These are phyloP conservation scores for Mastacembelus armatus DNA, from an alignment of 2,797 vertebrate species.

Conservation along the genomic window DNA sequence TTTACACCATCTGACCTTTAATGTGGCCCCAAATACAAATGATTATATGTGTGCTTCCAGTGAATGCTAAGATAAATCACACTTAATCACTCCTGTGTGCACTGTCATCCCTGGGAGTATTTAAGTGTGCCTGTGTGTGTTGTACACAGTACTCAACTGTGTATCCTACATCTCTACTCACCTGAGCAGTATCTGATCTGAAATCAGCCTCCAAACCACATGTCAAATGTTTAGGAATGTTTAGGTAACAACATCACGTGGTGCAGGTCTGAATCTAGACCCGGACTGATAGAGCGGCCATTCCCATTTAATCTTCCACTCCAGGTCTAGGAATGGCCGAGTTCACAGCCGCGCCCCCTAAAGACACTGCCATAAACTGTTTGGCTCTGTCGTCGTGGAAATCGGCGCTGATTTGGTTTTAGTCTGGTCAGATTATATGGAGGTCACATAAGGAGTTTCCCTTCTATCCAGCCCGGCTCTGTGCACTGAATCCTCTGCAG, in stretches of 20 bases:
- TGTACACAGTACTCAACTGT: too few relatives aligned
- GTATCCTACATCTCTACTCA: not conserved
- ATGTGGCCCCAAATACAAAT: not conserved
- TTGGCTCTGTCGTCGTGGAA: constrained; percentile 6
- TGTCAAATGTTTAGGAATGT: constrained; percentile 69
- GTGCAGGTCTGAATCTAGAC: constrained; percentile 42
- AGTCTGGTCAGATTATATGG: not conserved
- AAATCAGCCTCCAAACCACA: constrained; percentile 41
- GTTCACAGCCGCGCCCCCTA: not conserved
- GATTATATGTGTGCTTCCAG: too few relatives aligned
- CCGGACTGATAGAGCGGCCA: constrained; percentile 27
- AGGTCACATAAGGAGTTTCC: constrained; percentile 8
- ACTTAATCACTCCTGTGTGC: too few relatives aligned
- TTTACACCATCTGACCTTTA: not conserved
- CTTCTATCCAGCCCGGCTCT: constrained; percentile 53
- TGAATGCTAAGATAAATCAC: too few relatives aligned
- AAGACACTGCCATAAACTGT: not conserved
- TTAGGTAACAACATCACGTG: constrained; percentile 71
- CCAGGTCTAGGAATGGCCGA: not conserved
- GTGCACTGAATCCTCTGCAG: constrained; percentile 64
- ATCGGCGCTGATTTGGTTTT: not conserved
- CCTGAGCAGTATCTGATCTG: not conserved
- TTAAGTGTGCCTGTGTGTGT: not conserved
- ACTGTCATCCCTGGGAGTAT: not conserved
- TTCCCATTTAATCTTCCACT: constrained; percentile 11